A percentile compares a stretch with the other conserved stretches of the same genome.
phyloP scores from a whole-genome alignment of 2,888 invertebrate species.

The Fissipunctia ypsillon region DNA sequence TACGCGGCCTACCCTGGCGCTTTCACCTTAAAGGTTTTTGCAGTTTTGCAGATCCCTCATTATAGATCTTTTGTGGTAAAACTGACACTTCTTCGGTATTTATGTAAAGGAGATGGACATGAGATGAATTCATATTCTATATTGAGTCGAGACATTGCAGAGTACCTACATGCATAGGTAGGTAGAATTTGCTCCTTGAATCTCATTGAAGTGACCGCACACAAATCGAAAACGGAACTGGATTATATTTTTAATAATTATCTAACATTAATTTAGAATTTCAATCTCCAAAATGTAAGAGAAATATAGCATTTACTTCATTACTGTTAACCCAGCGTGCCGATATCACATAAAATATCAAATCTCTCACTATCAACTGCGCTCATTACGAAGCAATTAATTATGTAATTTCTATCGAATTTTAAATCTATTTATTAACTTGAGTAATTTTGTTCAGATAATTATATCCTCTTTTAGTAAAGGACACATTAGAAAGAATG shows the following conservation, averaged over 20 bases:
- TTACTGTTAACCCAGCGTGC: background rate
- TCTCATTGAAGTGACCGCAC: background rate
- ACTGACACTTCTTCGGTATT: background rate
- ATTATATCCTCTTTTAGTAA: background rate
- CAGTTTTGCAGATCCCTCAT: constrained; percentile 22
- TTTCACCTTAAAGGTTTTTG: no score
- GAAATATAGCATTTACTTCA: background rate
- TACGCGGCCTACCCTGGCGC: no score
- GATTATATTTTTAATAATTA: background rate
- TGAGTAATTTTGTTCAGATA: background rate
- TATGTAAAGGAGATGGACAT: constrained; percentile 9
- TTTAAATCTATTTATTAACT: background rate
- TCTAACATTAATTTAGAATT: background rate
- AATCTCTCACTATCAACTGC: background rate
- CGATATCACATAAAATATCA: background rate
- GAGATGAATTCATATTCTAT: constrained; percentile 21
- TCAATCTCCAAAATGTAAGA: background rate
- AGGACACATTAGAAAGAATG: background rate
- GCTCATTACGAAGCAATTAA: background rate
- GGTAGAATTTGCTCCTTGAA: background rate
- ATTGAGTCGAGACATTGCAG: background rate
- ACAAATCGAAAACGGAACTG: background rate
- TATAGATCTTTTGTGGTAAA: constrained; percentile 21
- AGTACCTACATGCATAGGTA: background rate
- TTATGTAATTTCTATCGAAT: background rate